phyloP scores from a whole-genome alignment of 2,113 vertebrate species.

The Hydrochoerus hydrochaeris region DNA sequence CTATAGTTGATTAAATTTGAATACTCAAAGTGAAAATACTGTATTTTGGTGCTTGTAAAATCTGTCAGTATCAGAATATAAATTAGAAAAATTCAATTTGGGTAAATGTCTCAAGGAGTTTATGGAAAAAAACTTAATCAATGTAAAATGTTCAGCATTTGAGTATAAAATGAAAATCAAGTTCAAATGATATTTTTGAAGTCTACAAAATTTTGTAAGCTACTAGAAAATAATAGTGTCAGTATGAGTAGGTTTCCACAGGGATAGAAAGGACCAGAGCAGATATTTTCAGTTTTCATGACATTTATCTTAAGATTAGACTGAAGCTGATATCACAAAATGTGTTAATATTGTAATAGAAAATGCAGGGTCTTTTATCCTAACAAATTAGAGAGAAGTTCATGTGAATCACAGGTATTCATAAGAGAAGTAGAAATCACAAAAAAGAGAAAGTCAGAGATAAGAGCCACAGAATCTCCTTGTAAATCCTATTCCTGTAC shows the following conservation, averaged over 20 bases:
- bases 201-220: not conserved
- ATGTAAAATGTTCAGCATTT: constrained; percentile 52
- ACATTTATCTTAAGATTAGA: not conserved
- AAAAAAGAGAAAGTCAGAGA: not conserved
- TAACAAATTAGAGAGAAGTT: not conserved
- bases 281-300: not conserved
- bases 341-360: not conserved
- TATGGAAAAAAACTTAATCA: not conserved
- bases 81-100: constrained; percentile 66
- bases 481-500: not conserved
- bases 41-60: constrained; percentile 33
- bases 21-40: constrained; percentile 40
- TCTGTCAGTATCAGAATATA: constrained; percentile 45
- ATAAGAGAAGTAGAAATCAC: not conserved
- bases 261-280: not conserved
- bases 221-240: not conserved
- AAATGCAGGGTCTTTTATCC: not conserved
- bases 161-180: constrained; percentile 67
- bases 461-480: not conserved
- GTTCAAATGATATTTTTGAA: constrained; percentile 40
- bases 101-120: constrained; percentile 34
- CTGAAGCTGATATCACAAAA: not conserved
- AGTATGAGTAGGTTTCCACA: not conserved
- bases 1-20: constrained; percentile 45
- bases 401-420: not conserved